These are phyloP conservation scores for Therioaphis trifolii DNA, from an alignment of 2,888 invertebrate genomes.

Conservation along the genomic window DNA sequence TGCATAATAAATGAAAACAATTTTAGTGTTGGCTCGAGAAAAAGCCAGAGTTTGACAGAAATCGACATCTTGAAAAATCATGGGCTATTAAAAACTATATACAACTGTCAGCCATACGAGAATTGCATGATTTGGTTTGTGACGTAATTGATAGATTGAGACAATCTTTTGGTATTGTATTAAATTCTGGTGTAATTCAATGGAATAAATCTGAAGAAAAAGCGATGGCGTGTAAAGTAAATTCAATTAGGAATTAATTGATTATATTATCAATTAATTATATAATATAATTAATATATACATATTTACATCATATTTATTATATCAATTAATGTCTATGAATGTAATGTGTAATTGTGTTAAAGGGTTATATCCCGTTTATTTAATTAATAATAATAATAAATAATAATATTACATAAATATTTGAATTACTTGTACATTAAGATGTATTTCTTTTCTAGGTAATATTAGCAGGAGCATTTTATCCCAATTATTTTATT, in stretches of 20 bases:
- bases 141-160: conserved; percentile 77
- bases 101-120: conserved; percentile 78
- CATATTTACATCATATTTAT: neutral
- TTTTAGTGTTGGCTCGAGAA: conserved; percentile 45
- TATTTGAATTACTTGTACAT: neutral
- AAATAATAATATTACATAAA: too few relatives aligned
- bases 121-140: conserved; percentile 78
- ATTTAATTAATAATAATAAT: too few relatives aligned
- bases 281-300: too few relatives aligned
- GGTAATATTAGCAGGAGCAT: conserved; percentile 76
- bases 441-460: conserved; percentile 43
- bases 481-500: conserved; percentile 92
- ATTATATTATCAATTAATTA: too few relatives aligned
- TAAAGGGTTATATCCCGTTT: too few relatives aligned
- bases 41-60: conserved; percentile 48
- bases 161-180: conserved; percentile 25
- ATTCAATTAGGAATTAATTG: neutral
- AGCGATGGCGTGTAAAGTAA: conserved; percentile 50
- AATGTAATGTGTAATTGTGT: too few relatives aligned
- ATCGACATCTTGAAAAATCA: conserved; percentile 69
- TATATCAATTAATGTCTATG: too few relatives aligned
- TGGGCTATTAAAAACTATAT: conserved; percentile 81
- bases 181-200: conserved; percentile 34
- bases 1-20: neutral
- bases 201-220: conserved; percentile 36